Evolutionary conservation across 2,113 vertebrate species (phyloP).

Genomic region (Balaeniceps rex): DNA sequence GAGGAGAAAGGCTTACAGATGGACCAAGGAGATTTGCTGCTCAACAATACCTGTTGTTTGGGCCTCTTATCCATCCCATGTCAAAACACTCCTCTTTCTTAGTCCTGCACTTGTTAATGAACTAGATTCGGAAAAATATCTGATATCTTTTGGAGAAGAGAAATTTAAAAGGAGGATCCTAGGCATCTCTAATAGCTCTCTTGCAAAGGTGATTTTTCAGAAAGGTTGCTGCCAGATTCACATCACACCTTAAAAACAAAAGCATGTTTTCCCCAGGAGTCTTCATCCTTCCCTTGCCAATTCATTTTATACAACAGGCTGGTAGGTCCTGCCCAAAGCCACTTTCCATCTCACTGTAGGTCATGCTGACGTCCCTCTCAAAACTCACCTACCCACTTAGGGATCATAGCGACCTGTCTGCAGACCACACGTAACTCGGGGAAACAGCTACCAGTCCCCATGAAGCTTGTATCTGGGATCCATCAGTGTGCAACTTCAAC

Average conservation of each 20-base stretch:
- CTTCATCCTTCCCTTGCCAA: neutral
- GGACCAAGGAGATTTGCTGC: neutral
- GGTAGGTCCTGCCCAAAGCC: neutral
- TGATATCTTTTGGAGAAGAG: neutral
- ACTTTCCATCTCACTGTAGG: neutral
- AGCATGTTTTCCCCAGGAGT: neutral
- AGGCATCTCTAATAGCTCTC: neutral
- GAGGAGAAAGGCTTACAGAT: neutral
- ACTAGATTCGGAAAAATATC: neutral
- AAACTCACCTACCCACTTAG: neutral
- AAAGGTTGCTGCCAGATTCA: neutral
- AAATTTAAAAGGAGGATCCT: neutral
- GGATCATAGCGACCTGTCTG: neutral
- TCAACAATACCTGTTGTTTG: neutral
- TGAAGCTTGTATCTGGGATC: fast-evolving
- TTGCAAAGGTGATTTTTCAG: neutral
- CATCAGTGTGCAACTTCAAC: neutral
- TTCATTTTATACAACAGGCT: neutral
- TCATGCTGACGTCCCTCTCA: neutral
- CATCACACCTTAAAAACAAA: neutral
- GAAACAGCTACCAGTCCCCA: neutral
- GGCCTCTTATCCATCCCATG: neutral
- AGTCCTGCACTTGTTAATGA: neutral
- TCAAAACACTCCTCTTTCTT: neutral
- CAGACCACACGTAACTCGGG: neutral